Evolutionary conservation across 2,113 vertebrate genomes (phyloP).

Genomic region (Columbina picui): DNA sequence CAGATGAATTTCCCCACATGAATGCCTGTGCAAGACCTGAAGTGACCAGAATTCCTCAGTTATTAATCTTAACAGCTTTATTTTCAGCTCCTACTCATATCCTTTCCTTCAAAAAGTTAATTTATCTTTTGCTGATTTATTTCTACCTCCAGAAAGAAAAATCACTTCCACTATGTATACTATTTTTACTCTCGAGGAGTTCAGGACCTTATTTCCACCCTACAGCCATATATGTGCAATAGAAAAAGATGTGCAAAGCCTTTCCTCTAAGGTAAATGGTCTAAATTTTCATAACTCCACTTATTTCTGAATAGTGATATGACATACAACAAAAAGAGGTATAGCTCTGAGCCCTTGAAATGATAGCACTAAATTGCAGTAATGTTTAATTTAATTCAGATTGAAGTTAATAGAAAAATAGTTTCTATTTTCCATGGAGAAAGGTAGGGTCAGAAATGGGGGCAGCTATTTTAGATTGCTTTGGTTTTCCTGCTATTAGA

Average conservation of each 20-base stretch:
- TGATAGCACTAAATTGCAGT: background rate
- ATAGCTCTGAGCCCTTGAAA: background rate
- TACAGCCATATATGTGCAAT: rapidly evolving
- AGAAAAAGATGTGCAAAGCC: background rate
- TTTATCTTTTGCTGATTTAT: background rate
- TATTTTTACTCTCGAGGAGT: background rate
- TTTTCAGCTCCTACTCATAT: background rate
- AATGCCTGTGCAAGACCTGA: background rate
- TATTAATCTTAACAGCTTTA: background rate
- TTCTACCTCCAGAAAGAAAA: background rate
- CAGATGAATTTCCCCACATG: background rate
- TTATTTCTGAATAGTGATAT: background rate
- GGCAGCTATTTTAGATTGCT: background rate
- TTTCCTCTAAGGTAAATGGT: background rate
- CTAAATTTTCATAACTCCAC: background rate
- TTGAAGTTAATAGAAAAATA: background rate
- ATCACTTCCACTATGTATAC: background rate
- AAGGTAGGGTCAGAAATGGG: background rate
- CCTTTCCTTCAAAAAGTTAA: background rate
- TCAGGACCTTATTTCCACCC: background rate
- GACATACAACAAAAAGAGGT: background rate
- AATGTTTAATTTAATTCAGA: background rate
- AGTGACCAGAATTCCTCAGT: background rate
- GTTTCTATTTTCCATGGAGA: background rate
- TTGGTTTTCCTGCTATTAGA: background rate